phyloP scores from a whole-genome alignment of 2,113 vertebrate genomes.

The Ptychochromis oligacanthus region DNA sequence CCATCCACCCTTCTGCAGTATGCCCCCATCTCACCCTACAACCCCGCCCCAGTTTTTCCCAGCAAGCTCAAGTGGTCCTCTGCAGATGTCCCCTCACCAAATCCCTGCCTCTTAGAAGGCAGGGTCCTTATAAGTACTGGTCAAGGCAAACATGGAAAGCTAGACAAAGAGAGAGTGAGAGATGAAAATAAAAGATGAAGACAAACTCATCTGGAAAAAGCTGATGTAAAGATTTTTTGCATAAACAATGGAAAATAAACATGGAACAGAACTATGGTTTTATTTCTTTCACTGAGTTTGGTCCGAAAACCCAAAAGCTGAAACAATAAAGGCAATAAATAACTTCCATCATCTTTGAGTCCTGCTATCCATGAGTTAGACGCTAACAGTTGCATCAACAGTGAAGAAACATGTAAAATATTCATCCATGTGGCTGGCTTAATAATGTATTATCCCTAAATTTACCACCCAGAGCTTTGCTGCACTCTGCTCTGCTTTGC shows the following conservation, averaged over 20 bases:
- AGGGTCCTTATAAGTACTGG: neutral
- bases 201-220: neutral
- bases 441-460: constrained; percentile 76
- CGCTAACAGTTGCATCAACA: constrained; percentile 19
- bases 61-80: constrained; percentile 16
- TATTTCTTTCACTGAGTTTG: neutral
- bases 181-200: neutral
- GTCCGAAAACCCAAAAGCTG: neutral
- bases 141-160: neutral
- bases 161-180: neutral
- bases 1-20: constrained; percentile 23
- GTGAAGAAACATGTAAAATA: constrained; percentile 71
- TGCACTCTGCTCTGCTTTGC: constrained; percentile 40
- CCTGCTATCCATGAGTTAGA: constrained; percentile 35
- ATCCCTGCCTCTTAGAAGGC: neutral
- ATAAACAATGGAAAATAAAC: neutral
- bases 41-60: constrained; percentile 10
- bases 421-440: constrained; percentile 66
- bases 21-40: constrained; percentile 43
- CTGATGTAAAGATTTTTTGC: neutral
- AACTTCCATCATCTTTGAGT: neutral
- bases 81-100: neutral
- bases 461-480: constrained; percentile 65
- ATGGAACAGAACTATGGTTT: neutral
- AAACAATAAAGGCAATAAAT: neutral